These are phyloP conservation scores for Columba guinea DNA, from an alignment of 2,797 vertebrate genomes.

Conservation along the genomic window DNA sequence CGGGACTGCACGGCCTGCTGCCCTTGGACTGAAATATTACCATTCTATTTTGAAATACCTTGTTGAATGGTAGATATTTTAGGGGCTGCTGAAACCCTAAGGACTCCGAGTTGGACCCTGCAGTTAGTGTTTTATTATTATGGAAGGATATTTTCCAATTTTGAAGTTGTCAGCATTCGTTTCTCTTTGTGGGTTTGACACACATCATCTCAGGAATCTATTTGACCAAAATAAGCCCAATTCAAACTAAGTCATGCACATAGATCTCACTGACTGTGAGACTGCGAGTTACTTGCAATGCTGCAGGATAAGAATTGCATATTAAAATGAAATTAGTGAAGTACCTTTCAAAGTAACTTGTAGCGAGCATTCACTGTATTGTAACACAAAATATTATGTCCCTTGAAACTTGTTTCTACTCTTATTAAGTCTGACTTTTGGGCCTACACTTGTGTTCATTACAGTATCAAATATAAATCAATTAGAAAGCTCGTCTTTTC, in stretches of 20 bases:
- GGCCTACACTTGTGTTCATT: neutral
- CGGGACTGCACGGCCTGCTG: accelerated
- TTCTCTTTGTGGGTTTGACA: neutral
- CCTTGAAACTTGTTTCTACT: neutral
- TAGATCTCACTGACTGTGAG: neutral
- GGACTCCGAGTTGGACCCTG: neutral
- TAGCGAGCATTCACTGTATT: accelerated
- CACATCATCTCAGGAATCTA: neutral
- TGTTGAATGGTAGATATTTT: neutral
- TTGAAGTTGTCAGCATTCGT: neutral
- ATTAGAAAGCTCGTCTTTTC: neutral
- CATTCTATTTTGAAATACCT: neutral
- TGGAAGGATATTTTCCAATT: neutral
- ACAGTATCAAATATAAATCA: neutral
- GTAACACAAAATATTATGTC: neutral
- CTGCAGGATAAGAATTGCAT: neutral
- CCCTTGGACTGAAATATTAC: neutral
- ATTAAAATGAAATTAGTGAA: neutral
- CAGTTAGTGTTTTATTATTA: neutral
- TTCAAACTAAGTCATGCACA: neutral
- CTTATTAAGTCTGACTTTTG: neutral
- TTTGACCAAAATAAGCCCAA: neutral
- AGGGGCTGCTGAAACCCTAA: neutral
- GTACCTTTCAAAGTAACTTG: neutral
- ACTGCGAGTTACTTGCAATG: accelerated